Evolutionary conservation across 2,113 vertebrate genomes (phyloP).

Genomic region (Cynopterus brachyotis): DNA sequence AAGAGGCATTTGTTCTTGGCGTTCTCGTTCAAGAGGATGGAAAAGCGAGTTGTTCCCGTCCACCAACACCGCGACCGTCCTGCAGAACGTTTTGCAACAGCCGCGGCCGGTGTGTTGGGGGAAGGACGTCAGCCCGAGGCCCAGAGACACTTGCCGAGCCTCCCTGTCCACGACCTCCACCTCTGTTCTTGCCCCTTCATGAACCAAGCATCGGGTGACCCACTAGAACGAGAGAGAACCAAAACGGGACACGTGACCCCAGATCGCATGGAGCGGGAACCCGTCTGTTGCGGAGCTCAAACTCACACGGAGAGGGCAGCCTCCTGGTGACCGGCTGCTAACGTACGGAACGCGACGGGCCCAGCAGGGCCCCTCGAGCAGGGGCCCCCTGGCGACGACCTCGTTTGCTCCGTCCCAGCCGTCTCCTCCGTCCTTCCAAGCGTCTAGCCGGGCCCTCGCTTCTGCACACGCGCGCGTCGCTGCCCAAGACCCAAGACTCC

Average conservation of each 20-base stretch:
- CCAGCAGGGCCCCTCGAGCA: neutral
- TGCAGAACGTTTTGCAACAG: neutral
- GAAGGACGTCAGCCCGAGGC: neutral
- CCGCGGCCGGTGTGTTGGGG: neutral
- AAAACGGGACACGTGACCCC: neutral
- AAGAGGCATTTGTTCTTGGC: conserved; percentile 33
- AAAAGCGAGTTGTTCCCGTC: neutral
- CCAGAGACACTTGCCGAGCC: neutral
- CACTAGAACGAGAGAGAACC: neutral
- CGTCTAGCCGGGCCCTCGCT: neutral
- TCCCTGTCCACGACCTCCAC: neutral
- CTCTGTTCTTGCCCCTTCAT: neutral
- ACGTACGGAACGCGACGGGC: neutral
- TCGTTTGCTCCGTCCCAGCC: neutral
- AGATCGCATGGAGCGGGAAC: neutral
- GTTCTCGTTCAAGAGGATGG: conserved; percentile 29
- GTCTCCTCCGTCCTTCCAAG: neutral
- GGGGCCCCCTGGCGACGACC: neutral
- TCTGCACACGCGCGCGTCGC: neutral
- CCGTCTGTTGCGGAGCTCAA: neutral
- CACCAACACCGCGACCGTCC: neutral
- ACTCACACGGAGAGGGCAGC: neutral
- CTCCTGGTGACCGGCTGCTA: neutral
- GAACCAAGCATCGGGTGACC: conserved; percentile 6
- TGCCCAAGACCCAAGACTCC: neutral